Conservation (phyloP, 2,113 vertebrate species). For the Chauna torquata region DNA sequence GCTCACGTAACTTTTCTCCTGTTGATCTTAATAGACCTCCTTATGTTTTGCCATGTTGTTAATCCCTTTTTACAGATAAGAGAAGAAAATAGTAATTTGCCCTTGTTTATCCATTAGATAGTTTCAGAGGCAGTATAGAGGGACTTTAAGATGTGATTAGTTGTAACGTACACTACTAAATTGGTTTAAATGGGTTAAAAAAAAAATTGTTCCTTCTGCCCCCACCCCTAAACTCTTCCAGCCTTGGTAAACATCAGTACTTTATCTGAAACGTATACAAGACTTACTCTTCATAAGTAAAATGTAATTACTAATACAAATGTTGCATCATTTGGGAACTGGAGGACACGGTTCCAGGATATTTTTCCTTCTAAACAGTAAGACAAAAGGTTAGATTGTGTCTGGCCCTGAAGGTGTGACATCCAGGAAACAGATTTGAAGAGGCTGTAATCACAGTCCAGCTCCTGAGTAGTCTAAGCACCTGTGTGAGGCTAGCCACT, state of each 20-base stretch:
- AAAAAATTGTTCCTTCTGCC: neutral
- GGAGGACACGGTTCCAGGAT: neutral
- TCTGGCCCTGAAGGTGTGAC: neutral
- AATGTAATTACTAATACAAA: neutral
- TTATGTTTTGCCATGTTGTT: neutral
- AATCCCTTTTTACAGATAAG: neutral
- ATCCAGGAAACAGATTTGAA: neutral
- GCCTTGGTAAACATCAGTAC: neutral
- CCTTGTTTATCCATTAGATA: neutral
- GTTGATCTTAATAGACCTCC: neutral
- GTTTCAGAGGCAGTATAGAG: neutral
- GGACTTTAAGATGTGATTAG: neutral
- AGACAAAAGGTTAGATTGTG: neutral
- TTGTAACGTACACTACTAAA: neutral
- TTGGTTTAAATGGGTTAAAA: neutral
- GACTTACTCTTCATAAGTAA: neutral
- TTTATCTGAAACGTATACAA: neutral
- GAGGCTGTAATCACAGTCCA: neutral
- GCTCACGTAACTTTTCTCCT: neutral
- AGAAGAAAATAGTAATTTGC: neutral
- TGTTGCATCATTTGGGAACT: neutral
- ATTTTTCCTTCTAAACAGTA: neutral
- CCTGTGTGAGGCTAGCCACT: rapidly evolving
- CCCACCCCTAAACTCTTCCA: neutral
- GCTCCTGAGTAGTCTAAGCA: neutral